Percentiles rank a stretch among this genome's conserved stretches.
Evolutionary conservation across 2,797 vertebrate genomes (phyloP).

Genomic region (Podargus strigoides): DNA sequence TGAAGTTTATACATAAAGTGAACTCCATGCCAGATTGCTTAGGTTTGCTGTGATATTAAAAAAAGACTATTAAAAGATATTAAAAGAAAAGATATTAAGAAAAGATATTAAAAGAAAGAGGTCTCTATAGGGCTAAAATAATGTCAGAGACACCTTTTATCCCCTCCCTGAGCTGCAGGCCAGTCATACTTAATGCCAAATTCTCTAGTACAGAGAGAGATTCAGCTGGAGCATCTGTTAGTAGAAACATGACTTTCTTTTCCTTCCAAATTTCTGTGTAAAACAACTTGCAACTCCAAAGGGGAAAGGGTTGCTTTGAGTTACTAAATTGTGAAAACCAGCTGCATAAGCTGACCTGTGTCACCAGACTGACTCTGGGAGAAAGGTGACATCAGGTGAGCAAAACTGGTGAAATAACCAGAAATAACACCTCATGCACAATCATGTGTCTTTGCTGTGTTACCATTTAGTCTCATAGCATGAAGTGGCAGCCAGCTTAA

Average conservation of each 20-base stretch:
- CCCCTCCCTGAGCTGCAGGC: neutral
- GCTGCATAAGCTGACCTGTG: neutral
- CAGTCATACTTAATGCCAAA: neutral
- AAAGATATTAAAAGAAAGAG: too few species aligned
- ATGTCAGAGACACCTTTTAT: neutral
- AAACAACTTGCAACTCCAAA: neutral
- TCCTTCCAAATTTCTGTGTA: neutral
- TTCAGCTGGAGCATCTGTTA: neutral
- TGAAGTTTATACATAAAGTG: neutral
- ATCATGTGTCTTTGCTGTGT: too few species aligned
- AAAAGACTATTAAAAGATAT: neutral
- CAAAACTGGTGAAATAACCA: neutral
- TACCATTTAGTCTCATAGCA: conserved; percentile 24
- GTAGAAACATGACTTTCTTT: neutral
- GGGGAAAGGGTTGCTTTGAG: neutral
- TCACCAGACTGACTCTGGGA: neutral
- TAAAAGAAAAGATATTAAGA: too few species aligned
- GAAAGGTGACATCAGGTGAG: neutral
- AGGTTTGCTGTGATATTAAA: neutral
- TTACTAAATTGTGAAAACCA: neutral
- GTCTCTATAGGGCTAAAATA: neutral
- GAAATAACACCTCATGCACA: accelerated
- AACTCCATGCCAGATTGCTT: neutral
- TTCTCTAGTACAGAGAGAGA: neutral
- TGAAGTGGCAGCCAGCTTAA: neutral